phyloP scores from a whole-genome alignment of 1,140 invertebrate genomes.

The Tetramorium alpestre region DNA sequence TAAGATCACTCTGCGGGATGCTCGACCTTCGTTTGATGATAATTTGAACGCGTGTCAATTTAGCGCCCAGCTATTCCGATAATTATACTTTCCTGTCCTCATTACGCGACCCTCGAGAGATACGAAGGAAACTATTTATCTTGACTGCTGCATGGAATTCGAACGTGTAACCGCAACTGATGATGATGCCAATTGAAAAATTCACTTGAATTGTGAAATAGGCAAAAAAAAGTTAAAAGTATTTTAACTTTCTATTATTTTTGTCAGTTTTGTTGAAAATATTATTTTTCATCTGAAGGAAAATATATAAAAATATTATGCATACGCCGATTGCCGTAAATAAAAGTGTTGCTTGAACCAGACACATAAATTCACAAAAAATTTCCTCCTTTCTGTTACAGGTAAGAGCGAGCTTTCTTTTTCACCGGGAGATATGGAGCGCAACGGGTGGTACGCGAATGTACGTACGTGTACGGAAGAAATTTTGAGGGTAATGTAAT shows the following conservation, averaged over 20 bases:
- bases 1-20: slow-evolving; percentile 73
- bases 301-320: neutral
- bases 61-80: slow-evolving; percentile 57
- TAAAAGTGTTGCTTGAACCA: neutral
- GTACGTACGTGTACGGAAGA: slow-evolving; percentile 29
- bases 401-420: slow-evolving; percentile 67
- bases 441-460: slow-evolving; percentile 17
- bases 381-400: slow-evolving; percentile 71
- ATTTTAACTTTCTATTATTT: neutral
- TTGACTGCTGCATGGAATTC: slow-evolving; percentile 20
- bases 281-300: neutral
- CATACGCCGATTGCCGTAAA: neutral
- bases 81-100: slow-evolving; percentile 69
- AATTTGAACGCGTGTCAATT: slow-evolving; percentile 75
- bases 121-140: slow-evolving; percentile 60
- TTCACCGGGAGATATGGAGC: slow-evolving; percentile 34
- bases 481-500: slow-evolving; percentile 69
- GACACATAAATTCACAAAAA: slow-evolving; percentile 3
- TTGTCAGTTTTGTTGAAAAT: neutral
- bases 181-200: neutral
- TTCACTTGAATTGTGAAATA: neutral
- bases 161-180: neutral
- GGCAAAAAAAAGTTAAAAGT: neutral
- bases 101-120: slow-evolving; percentile 52
- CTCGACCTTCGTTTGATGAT: slow-evolving; percentile 66